Percentiles rank a stretch among this genome's conserved stretches.
These are phyloP conservation scores for Scelioninae gen. 1 DNA, from an alignment of 2,888 invertebrate species.

Conservation along the genomic window DNA sequence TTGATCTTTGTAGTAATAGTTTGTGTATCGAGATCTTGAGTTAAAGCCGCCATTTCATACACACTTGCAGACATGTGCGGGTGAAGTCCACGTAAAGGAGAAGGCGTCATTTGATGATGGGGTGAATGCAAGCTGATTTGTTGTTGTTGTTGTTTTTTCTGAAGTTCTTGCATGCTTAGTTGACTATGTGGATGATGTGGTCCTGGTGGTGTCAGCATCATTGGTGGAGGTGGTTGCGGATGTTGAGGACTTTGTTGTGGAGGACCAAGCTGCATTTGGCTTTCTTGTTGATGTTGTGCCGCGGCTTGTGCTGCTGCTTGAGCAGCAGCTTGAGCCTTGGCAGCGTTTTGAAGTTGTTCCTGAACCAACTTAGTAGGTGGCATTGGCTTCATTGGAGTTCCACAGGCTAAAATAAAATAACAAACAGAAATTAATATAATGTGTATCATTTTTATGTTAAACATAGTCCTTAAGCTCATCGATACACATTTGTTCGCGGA, in stretches of 20 bases:
- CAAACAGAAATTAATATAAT: constrained; percentile 9
- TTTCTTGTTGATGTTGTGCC: constrained; percentile 82
- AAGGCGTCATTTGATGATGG: constrained; percentile 87
- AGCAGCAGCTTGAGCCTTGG: constrained; percentile 82
- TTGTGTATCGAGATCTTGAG: constrained; percentile 98
- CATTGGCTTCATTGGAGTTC: constrained; percentile 89
- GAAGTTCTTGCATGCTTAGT: constrained; percentile 87
- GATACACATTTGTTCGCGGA: constrained; percentile 5
- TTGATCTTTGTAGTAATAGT: constrained; percentile 98
- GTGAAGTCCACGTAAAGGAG: constrained; percentile 90
- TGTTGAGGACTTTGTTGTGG: constrained; percentile 82
- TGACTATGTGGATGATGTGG: constrained; percentile 90
- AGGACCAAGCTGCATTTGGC: constrained; percentile 81
- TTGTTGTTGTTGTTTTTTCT: constrained; percentile 86
- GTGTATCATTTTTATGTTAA: neutral
- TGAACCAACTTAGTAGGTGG: constrained; percentile 91
- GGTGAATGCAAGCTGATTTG: constrained; percentile 87
- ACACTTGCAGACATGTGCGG: constrained; percentile 97
- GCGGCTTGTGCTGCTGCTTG: constrained; percentile 81
- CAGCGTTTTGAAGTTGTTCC: constrained; percentile 83
- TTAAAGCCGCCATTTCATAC: constrained; percentile 98
- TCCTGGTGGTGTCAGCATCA: constrained; percentile 91
- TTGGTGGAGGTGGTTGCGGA: constrained; percentile 85
- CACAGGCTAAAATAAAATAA: constrained; percentile 85
- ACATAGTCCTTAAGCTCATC: constrained; percentile 71